Base-by-base conservation (phyloP, 2,888 invertebrate species). In the Agrenia bidenticulata region DNA sequence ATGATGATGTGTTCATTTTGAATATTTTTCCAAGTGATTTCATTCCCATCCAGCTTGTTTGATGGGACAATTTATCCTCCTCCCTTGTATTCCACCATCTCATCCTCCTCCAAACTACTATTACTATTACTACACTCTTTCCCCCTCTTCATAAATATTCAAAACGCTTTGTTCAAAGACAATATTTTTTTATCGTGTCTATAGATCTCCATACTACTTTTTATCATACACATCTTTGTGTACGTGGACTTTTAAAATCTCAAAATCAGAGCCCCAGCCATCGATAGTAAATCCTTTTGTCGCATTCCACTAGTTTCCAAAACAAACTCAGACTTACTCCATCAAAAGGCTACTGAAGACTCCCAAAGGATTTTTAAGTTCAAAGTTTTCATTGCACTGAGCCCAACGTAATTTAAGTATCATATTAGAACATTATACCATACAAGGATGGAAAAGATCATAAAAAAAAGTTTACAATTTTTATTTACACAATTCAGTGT, bases 11-110 rank as follows among this genome's bases (percentile, higher is more conserved):
- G 21, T 51, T 13, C 24, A 51, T 58, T 24, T 50, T 64, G 64
- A 66, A 69, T 69, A 69, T 69, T 69, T 69, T 69, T 69, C 66
- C 66, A 69, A 69, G 54, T 69, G 69, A 66, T 53, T 69, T 61
- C 58, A 66, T 66, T 69, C 66, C 57, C 69, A 69, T 63, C 51
- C 23, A 24, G 23, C 21, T 13, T 24, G 23, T 21, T 21, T 23
- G 51, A 51, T 24, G 19, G 13, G 51, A 51, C 51, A 51, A 51
- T 51, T 51, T 51, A 23, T 51, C 51, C 51, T 51, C 51, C 51
- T 24, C 23, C 54, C 56, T 62, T 51, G 61, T 53, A 41, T 42
- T 21, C 41, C 54, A 56, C 57, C 13, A 45, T 32, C 32, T 59
- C 59, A 49, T 49, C 56, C 59, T 63, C 61, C 51, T 67, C 63